phyloP scores from a whole-genome alignment of 2,888 invertebrate species.

The Phalera bucephala region DNA sequence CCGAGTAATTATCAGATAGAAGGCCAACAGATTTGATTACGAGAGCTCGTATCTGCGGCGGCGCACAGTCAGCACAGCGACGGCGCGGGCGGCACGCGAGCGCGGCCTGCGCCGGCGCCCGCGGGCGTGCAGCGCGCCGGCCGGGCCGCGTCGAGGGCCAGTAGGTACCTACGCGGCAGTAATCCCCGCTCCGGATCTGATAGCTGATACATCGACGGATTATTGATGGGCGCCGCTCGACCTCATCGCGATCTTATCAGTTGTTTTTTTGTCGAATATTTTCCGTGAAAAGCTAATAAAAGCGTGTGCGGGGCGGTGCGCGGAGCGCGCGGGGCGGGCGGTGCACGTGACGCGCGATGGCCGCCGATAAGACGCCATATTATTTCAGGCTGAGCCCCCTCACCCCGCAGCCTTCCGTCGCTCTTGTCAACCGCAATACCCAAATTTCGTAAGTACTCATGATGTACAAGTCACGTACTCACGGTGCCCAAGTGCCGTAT shows the following conservation, averaged over 20 bases:
- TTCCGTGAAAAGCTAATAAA: conserved; percentile 75
- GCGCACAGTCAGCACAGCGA: conserved; percentile 43
- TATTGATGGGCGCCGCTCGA: conserved; percentile 73
- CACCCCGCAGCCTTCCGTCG: conserved; percentile 11
- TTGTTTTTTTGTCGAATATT: conserved; percentile 73
- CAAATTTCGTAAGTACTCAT: conserved; percentile 14
- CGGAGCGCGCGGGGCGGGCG: conserved; percentile 28
- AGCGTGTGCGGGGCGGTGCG: conserved; percentile 25
- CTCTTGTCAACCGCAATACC: background rate
- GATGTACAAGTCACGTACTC: conserved; percentile 25
- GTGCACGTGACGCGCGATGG: conserved; percentile 57
- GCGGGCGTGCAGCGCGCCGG: conserved; percentile 10
- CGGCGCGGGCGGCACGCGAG: conserved; percentile 15
- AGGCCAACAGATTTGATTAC: conserved; percentile 72
- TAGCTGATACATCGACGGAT: conserved; percentile 55
- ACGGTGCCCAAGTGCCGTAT: no score
- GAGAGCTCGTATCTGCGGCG: conserved; percentile 58
- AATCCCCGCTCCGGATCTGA: conserved; percentile 43
- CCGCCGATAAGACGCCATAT: conserved; percentile 69
- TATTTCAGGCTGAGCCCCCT: conserved; percentile 52
- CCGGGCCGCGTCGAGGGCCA: background rate
- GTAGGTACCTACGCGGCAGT: conserved; percentile 11
- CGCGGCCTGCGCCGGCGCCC: conserved; percentile 10
- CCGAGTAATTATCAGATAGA: conserved; percentile 76
- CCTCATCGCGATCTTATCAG: conserved; percentile 74